These are phyloP conservation scores for Grammomys surdaster DNA, from an alignment of 2,113 vertebrate genomes.

Conservation along the genomic window DNA sequence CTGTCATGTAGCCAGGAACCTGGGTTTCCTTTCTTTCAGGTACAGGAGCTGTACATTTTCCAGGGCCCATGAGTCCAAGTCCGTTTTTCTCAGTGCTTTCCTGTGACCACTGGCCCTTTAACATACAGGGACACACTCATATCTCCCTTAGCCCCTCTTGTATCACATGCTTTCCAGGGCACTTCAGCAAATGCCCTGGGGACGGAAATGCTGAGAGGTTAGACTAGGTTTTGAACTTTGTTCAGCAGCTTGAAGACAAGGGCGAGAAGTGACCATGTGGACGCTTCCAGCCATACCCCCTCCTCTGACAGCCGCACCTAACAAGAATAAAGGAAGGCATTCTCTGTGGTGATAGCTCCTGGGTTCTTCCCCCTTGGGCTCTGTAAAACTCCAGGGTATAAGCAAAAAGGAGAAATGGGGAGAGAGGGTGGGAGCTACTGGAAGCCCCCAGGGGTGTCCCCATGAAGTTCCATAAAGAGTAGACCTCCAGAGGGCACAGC, in stretches of 20 bases:
- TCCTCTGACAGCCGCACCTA: not conserved
- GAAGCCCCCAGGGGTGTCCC: accelerated
- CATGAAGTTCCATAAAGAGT: not conserved
- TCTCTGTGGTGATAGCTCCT: not conserved
- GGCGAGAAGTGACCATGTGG: not conserved
- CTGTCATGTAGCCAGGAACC: accelerated
- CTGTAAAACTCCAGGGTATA: not conserved
- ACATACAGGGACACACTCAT: accelerated
- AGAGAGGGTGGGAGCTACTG: not conserved
- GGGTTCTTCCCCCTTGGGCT: not conserved
- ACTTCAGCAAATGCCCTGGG: accelerated
- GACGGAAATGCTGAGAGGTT: not conserved
- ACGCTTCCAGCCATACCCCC: not conserved
- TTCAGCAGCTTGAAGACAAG: not conserved
- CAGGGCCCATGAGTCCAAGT: not conserved
- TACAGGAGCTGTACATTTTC: not conserved
- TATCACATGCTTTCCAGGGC: not conserved
- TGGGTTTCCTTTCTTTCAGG: too few relatives aligned
- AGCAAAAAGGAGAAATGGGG: not conserved
- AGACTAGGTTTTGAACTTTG: not conserved
- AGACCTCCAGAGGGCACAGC: not conserved
- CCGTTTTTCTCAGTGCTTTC: not conserved
- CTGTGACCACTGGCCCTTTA: accelerated
- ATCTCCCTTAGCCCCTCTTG: not conserved
- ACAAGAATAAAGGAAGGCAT: not conserved